Percentiles rank a stretch among this genome's conserved stretches.
Conservation (phyloP, 1,140 invertebrate genomes). For the Micrasema minimum region DNA sequence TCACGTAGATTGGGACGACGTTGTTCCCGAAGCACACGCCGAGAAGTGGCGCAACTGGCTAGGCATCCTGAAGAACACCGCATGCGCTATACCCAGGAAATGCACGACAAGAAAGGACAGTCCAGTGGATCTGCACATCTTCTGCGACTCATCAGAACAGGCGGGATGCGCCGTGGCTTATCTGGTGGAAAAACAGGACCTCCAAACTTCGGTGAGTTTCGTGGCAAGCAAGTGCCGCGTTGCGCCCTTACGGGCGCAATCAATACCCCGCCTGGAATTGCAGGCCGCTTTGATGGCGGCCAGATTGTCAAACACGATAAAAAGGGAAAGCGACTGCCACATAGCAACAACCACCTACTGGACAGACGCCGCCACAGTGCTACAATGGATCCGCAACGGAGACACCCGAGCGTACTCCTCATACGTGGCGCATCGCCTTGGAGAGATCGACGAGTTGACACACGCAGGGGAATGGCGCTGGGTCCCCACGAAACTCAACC, state of each 20-base stretch:
- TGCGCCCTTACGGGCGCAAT: slow-evolving; percentile 53
- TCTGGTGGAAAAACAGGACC: too few species aligned
- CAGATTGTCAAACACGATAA: slow-evolving; percentile 50
- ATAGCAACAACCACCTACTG: slow-evolving; percentile 47
- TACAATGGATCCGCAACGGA: slow-evolving; percentile 55
- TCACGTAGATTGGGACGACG: slow-evolving; percentile 57
- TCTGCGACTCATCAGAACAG: slow-evolving; percentile 2
- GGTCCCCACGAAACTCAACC: slow-evolving; percentile 46
- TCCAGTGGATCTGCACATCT: background rate
- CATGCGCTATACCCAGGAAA: background rate
- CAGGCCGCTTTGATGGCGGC: slow-evolving; percentile 56
- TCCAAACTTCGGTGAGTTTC: background rate
- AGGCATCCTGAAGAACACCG: slow-evolving; percentile 1
- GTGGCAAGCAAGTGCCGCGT: slow-evolving; percentile 51
- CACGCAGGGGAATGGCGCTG: slow-evolving; percentile 43
- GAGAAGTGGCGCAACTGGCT: slow-evolving; percentile 43
- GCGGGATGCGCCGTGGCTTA: slow-evolving; percentile 3
- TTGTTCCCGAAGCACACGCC: slow-evolving; percentile 43
- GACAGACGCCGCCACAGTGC: slow-evolving; percentile 55
- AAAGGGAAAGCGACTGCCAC: slow-evolving; percentile 51
- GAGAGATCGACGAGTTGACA: slow-evolving; percentile 55
- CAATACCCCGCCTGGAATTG: slow-evolving; percentile 58
- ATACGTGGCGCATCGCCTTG: slow-evolving; percentile 58
- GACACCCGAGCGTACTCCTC: slow-evolving; percentile 52
- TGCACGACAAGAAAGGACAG: background rate